phyloP scores from a whole-genome alignment of 2,113 vertebrate genomes.

The Taurulus bubalis region DNA sequence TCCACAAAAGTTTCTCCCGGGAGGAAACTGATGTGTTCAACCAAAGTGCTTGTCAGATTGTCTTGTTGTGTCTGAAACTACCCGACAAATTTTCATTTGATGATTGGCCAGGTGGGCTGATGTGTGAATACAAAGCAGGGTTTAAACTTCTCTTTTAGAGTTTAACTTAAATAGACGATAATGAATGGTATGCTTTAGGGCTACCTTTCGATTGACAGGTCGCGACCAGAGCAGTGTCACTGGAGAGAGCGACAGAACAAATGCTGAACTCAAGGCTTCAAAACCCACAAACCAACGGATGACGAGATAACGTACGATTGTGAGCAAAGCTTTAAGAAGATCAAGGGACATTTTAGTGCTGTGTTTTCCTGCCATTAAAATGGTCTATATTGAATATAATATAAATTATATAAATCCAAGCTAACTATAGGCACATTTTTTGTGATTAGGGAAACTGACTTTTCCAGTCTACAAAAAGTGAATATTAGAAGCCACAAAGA shows the following conservation, averaged over 20 bases:
- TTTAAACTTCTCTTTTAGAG: too few species aligned
- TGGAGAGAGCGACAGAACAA: too few species aligned
- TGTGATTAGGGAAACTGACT: not conserved
- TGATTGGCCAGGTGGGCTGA: too few species aligned
- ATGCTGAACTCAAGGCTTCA: too few species aligned
- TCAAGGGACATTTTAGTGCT: not conserved
- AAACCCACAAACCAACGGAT: too few species aligned
- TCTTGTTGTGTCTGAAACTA: not conserved
- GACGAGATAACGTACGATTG: not conserved
- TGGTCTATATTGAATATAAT: not conserved
- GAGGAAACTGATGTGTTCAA: constrained; percentile 2
- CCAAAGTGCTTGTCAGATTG: not conserved
- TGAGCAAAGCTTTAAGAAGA: not conserved
- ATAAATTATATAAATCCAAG: not conserved
- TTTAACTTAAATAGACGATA: too few species aligned
- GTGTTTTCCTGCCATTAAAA: not conserved
- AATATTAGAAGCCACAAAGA: not conserved
- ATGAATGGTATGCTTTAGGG: too few species aligned
- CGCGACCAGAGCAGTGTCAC: too few species aligned
- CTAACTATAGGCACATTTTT: not conserved
- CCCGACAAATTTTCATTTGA: not conserved
- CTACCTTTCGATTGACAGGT: too few species aligned
- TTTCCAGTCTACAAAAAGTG: not conserved
- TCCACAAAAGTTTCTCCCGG: constrained; percentile 6
- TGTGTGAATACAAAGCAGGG: too few species aligned